Evolutionary conservation across 2,888 invertebrate species (phyloP).

Genomic region (Gastrophysa polygoni): DNA sequence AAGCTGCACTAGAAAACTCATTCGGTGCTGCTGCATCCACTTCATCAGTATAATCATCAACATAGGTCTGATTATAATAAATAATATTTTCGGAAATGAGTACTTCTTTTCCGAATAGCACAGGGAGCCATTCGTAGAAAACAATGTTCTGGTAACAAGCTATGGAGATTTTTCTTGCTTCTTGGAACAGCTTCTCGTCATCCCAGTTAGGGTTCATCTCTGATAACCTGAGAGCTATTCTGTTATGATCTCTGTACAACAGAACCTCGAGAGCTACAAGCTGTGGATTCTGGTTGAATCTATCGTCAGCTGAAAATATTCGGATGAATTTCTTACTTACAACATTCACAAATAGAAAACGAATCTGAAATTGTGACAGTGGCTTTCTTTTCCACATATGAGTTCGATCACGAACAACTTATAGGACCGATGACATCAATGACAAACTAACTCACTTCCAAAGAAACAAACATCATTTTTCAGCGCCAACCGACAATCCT

Average conservation of each 20-base stretch:
- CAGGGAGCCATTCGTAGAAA: conserved; percentile 74
- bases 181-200: conserved; percentile 58
- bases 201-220: conserved; percentile 60
- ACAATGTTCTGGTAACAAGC: conserved; percentile 68
- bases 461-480: conserved; percentile 24
- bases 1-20: conserved; percentile 53
- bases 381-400: too few species aligned
- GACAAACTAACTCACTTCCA: conserved; percentile 24
- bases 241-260: conserved; percentile 58
- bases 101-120: conserved; percentile 17
- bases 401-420: too few species aligned
- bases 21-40: conserved; percentile 51
- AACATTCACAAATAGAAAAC: too few species aligned
- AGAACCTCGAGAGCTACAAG: conserved; percentile 57
- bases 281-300: conserved; percentile 56
- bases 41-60: conserved; percentile 33
- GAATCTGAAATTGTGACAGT: too few species aligned
- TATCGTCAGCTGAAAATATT: conserved; percentile 49
- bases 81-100: conserved; percentile 16
- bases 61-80: conserved; percentile 18
- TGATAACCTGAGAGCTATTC: conserved; percentile 52
- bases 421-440: too few species aligned
- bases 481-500: conserved; percentile 5
- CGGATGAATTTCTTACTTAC: too few species aligned
- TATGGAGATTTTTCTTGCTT: conserved; percentile 55